Conservation (phyloP, 2,797 vertebrate genomes). For the Galago senegalensis region DNA sequence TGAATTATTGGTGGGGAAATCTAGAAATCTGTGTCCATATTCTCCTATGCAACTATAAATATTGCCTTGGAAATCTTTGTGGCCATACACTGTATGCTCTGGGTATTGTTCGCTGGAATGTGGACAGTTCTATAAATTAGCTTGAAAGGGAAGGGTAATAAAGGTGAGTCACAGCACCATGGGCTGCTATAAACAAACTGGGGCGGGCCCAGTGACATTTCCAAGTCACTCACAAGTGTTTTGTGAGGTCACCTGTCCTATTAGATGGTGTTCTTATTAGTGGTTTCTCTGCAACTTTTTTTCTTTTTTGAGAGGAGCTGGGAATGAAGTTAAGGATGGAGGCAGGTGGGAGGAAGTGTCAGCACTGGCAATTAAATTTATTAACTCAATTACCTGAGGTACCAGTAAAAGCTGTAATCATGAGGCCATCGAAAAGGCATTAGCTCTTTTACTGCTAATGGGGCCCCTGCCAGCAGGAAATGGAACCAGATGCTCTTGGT, state of each 20-base stretch:
- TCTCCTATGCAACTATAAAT: conserved; percentile 80
- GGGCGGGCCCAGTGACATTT: conserved; percentile 79
- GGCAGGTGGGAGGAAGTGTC: conserved; percentile 47
- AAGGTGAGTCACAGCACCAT: conserved; percentile 77
- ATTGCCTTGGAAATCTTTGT: conserved; percentile 79
- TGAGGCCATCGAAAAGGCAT: conserved; percentile 77
- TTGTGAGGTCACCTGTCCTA: conserved; percentile 84
- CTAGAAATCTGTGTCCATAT: conserved; percentile 70
- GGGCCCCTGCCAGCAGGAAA: conserved; percentile 78
- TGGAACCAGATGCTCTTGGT: conserved; percentile 82
- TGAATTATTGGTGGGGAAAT: conserved; percentile 78
- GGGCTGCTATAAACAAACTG: conserved; percentile 82
- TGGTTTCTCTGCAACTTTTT: conserved; percentile 52
- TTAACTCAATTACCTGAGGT: conserved; percentile 81
- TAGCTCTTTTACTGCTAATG: conserved; percentile 75
- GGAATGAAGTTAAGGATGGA: conserved; percentile 47
- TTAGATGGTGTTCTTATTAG: conserved; percentile 80
- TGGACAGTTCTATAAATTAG: conserved; percentile 82
- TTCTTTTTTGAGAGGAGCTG: background rate
- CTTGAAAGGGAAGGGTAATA: conserved; percentile 79
- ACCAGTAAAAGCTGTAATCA: conserved; percentile 82
- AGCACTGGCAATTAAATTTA: conserved; percentile 81
- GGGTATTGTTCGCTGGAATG: conserved; percentile 64
- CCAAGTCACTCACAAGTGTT: conserved; percentile 81
- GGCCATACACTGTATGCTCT: conserved; percentile 67